Evolutionary conservation across 92 coral and sea anemone genomes (phyloP).

Genomic region (Hydrozoanthus gracilis): DNA sequence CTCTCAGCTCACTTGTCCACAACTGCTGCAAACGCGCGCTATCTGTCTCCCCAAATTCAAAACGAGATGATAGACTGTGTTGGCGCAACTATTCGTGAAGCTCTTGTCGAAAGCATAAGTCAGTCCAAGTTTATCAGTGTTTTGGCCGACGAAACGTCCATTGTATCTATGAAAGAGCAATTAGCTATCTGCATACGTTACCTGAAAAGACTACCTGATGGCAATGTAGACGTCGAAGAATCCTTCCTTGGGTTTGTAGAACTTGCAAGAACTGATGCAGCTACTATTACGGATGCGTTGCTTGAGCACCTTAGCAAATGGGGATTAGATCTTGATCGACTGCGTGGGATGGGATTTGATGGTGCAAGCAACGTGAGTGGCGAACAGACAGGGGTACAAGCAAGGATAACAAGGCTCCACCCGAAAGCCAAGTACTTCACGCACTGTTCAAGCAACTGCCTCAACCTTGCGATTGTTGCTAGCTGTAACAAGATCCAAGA

Average conservation of each 20-base stretch:
- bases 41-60: constrained; percentile 62
- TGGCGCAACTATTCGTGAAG: no score
- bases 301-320: constrained; percentile 40
- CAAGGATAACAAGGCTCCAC: constrained; percentile 48
- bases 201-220: constrained; percentile 35
- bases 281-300: constrained; percentile 50
- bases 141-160: no score
- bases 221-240: constrained; percentile 55
- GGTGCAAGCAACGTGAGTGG: no score
- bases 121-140: constrained; percentile 57
- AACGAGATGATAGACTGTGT: constrained; percentile 60
- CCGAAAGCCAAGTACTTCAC: constrained; percentile 47
- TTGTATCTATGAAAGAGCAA: constrained; percentile 64
- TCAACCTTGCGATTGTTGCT: constrained; percentile 62
- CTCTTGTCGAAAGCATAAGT: constrained; percentile 47
- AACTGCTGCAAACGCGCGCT: constrained; percentile 48
- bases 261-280: constrained; percentile 59
- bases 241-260: constrained; percentile 62
- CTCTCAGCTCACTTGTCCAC: constrained; percentile 43
- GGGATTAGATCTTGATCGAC: constrained; percentile 49
- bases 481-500: constrained; percentile 59
- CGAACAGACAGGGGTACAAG: constrained; percentile 51
- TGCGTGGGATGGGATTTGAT: constrained; percentile 61
- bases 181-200: constrained; percentile 49
- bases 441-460: constrained; percentile 60